Base-by-base conservation (phyloP, 2,113 vertebrate genomes). In the Smithornis capensis region DNA sequence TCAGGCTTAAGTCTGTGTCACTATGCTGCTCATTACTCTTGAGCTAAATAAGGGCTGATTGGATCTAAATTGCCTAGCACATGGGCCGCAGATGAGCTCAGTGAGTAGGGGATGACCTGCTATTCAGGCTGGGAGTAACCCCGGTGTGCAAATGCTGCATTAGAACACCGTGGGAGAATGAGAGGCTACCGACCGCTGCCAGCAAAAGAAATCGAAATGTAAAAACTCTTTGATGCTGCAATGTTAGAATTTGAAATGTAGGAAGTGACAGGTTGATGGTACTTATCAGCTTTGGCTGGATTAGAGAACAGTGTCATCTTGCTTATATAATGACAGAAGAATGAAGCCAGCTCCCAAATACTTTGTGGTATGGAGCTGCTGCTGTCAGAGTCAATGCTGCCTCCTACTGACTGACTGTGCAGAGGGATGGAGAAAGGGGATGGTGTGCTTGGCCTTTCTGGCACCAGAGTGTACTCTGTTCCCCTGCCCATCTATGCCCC, bases 1-100 rank as follows among this genome's bases (percentile, higher is more conserved):
- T 98, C 98, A 98, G 98, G 98, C 98, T 98, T 98, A 98, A 98
- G 98, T 98, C 98, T 98, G 98, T 98, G 98, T 98, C 98, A 98
- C 98, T 98, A 98, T 98, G 98, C 98, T 98, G 98, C 98, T 98
- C 98, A 98, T 98, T 98, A 98, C 98, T 98, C 98, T 98, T 98
- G 98, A 98, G 98, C 98, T 98, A 98, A 98, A 98, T 98, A 98
- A 98, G 98, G 98, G 98, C 98, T 98, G 98, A 98, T 98, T 98
- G 98, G 98, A 98, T 98, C 98, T 98, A 98, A 98, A 98, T 98
- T 98, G 98, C 98, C 97, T 98, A 97, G 98, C 98, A 98, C 98
- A 98, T 96, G 98, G 98, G 98, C 98, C 96, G 92, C 98, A 98
- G 98, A 98, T 98, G 98, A 98, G 98, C 98, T 98, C 98, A 98